phyloP scores from a whole-genome alignment of 2,888 invertebrate genomes.

The Acleris emargana region DNA sequence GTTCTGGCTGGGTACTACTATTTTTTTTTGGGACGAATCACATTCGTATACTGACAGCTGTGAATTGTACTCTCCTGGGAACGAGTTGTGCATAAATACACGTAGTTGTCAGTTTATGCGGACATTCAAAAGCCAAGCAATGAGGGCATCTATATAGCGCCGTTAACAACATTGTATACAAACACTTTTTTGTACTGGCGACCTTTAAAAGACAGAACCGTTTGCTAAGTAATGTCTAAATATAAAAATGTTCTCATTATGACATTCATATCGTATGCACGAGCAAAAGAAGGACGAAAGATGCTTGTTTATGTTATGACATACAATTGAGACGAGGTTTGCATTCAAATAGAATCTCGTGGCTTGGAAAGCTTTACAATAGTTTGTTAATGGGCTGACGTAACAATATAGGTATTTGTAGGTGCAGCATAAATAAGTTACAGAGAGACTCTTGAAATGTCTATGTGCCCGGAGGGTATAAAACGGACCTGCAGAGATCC shows the following conservation, averaged over 20 bases:
- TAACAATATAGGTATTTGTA: slow-evolving; percentile 11
- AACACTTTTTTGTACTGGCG: slow-evolving; percentile 20
- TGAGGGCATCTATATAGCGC: slow-evolving; percentile 27
- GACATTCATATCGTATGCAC: not conserved
- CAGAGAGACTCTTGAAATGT: slow-evolving; percentile 5
- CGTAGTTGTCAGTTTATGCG: slow-evolving; percentile 19
- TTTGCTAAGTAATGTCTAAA: slow-evolving; percentile 5
- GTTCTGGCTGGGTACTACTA: too few species aligned
- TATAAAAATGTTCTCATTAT: slow-evolving; percentile 1
- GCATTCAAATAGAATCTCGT: not conserved
- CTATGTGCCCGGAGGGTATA: slow-evolving; percentile 20
- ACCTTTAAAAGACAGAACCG: slow-evolving; percentile 10
- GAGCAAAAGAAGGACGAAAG: not conserved
- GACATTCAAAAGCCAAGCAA: slow-evolving; percentile 33
- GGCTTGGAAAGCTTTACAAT: not conserved
- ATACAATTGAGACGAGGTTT: not conserved
- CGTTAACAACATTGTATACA: slow-evolving; percentile 26
- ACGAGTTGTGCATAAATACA: not conserved
- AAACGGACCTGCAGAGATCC: slow-evolving; percentile 23
- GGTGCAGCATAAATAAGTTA: slow-evolving; percentile 20
- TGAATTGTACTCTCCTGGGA: not conserved
- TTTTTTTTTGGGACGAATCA: too few species aligned
- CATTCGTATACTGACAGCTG: too few species aligned
- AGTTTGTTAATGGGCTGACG: slow-evolving; percentile 5
- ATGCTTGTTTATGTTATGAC: not conserved